Base-by-base conservation (phyloP, 2,113 vertebrate species). In the Chiloscyllium plagiosum region DNA sequence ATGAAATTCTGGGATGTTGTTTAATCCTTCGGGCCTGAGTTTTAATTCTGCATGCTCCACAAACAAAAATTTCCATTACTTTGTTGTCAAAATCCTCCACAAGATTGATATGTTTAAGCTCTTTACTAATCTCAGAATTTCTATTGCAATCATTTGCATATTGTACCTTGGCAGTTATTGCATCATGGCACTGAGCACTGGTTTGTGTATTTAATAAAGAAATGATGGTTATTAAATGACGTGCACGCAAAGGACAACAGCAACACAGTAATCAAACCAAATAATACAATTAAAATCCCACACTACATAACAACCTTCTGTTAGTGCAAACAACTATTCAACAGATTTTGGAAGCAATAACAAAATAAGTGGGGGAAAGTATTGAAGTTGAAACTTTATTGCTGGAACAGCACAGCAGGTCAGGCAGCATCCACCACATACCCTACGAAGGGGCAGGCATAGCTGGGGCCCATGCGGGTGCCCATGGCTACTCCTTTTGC, bases 21-120 rank as follows among this genome's bases (percentile, higher is more conserved):
- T 94, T 94, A 70, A 94, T 94, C 66, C n/a, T 20, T 13, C 15
- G 56, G 69, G 20, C 20, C 93, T 94, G n/a, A 94, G 47, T 69
- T 69, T 94, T 94, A 94, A 94, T 94, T 94, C 20, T 13, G 37
- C 87, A 61, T 17, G 50, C 7, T 61, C 61, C 37, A 47, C 66
- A 68, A 69, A 70, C 93, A 94, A 69, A 42, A 94, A 94, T 20
- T 94, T 94, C 19, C 65, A 94, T 94, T 70, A 68, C 42, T 94
- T 68, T 37, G 6, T 47, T 50, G 66, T 70, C 26, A 26, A 24
- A 94, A 69, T 94, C 65, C 37, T 94, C 19, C 47, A 5, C 92
- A 70, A 47, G 66, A 70, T 94, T 69, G 93, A 94, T 69, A 69
- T 1, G 19, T 42, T 94, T 50, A 90, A 90, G 52, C 56, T 8